Percentiles rank a stretch among this genome's conserved stretches.
phyloP scores from a whole-genome alignment of 2,888 invertebrate genomes.

The Euclidia mi region DNA sequence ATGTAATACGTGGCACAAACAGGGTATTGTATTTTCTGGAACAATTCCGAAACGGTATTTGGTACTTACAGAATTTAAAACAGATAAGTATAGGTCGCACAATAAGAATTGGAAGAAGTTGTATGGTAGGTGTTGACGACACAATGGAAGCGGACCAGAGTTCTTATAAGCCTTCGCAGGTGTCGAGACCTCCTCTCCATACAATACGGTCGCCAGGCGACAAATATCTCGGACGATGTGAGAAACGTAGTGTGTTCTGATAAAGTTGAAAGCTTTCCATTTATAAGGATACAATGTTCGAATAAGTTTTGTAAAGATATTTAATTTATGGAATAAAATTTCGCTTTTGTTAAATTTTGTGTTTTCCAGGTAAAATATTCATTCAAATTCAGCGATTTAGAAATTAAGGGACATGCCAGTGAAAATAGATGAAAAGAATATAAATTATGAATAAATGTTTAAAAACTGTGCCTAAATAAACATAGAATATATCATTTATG shows the following conservation, averaged over 20 bases:
- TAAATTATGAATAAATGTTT: constrained; percentile 12
- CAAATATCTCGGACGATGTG: constrained; percentile 65
- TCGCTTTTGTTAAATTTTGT: constrained; percentile 3
- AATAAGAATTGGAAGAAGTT: constrained; percentile 70
- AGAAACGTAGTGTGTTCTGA: constrained; percentile 61
- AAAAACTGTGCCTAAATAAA: constrained; percentile 4
- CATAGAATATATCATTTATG: not conserved
- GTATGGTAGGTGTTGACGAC: constrained; percentile 61
- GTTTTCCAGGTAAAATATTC: too few relatives aligned
- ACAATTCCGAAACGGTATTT: constrained; percentile 50
- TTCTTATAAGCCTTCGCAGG: constrained; percentile 78
- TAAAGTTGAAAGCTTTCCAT: constrained; percentile 41
- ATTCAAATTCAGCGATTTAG: not conserved
- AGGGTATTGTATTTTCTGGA: constrained; percentile 20
- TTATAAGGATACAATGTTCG: constrained; percentile 32
- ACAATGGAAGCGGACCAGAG: constrained; percentile 68
- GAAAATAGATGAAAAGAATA: constrained; percentile 7
- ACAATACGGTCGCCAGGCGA: constrained; percentile 64
- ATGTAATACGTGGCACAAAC: constrained; percentile 8
- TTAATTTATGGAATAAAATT: constrained; percentile 25
- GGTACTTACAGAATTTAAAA: constrained; percentile 62
- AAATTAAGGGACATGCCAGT: not conserved
- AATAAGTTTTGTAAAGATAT: constrained; percentile 25
- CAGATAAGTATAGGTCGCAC: constrained; percentile 61
- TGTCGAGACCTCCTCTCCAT: constrained; percentile 68